These are phyloP conservation scores for Meganola albula DNA, from an alignment of 2,888 invertebrate genomes.

Conservation along the genomic window DNA sequence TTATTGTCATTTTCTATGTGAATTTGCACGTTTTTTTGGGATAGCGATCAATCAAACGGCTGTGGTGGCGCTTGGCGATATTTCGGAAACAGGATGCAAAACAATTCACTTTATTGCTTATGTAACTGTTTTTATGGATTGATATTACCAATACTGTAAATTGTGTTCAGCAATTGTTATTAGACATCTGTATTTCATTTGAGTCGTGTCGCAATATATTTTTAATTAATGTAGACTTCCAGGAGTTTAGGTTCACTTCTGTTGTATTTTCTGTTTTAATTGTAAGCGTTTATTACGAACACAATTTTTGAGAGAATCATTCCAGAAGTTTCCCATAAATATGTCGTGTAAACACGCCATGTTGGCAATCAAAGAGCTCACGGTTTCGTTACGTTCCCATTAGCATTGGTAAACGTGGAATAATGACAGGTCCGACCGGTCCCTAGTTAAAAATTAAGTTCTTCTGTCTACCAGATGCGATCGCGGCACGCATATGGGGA, in stretches of 20 bases:
- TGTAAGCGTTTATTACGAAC: too few species aligned
- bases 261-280: too few species aligned
- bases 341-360: constrained; percentile 45
- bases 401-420: constrained; percentile 43
- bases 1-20: too few species aligned
- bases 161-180: too few species aligned
- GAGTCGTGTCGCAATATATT: too few species aligned
- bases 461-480: constrained; percentile 50
- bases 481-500: constrained; percentile 36
- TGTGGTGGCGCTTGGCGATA: constrained; percentile 25
- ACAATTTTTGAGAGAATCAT: constrained; percentile 30
- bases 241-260: too few species aligned
- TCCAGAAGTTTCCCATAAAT: constrained; percentile 33
- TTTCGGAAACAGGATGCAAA: constrained; percentile 42
- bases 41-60: constrained; percentile 41
- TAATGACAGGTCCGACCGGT: constrained; percentile 50
- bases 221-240: constrained; percentile 7
- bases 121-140: constrained; percentile 25
- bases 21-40: constrained; percentile 32
- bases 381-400: constrained; percentile 32
- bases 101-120: constrained; percentile 43
- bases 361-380: constrained; percentile 29
- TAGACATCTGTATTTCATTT: too few species aligned
- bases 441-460: constrained; percentile 51
- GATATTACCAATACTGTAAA: constrained; percentile 14